Evolutionary conservation across 2,797 vertebrate species (phyloP), one percentile per base, ranked within the genome.

Genomic region (Enteromius afrohamiltoni): DNA sequence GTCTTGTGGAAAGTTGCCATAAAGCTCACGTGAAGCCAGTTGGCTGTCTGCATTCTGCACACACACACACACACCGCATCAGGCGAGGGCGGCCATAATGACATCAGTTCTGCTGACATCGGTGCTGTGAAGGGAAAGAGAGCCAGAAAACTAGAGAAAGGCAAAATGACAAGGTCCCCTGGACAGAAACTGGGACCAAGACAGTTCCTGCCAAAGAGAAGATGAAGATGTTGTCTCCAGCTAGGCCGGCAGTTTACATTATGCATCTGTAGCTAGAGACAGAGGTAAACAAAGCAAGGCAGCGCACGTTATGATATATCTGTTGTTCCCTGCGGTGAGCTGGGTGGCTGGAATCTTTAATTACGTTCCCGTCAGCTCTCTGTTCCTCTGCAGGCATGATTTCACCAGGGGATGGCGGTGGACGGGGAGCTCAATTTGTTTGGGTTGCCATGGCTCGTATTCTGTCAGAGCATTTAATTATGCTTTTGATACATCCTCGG

Each of bases 331-430:
- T 64, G 40, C 6, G 11, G 69, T 40, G 42, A 23, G 4, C 58
- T 71, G 67, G 64, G 45, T 40, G 11, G 67, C 58, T 40, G 55
- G 82, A 86, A 83, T 87, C 83, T 85, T 73, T 80, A 86, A 85
- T 85, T 85, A 88, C 83, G 23, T 29, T 51, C n/a, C 83, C 49
- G 45, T 81, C 80, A 78, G 68, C 76, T 49, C 19, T 62, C 65
- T 29, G 34, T 68, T 34, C 58, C 64, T 29, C 53, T 81, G 51
- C 29, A 78, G 58, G 53, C 55, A 6, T 0, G 34, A 62, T 67
- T 81, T 74, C 40, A 64, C 21, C 13, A 13, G 58, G 68, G 68
- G 53, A 62, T 23, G 51, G 64, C 17, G 11, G 42, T 49, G 60
- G 65, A 68, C 4, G 14, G 34, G 29, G 68, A 79, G 77, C 68